Conservation (phyloP, 2,113 vertebrate species). For the Nicator chloris region DNA sequence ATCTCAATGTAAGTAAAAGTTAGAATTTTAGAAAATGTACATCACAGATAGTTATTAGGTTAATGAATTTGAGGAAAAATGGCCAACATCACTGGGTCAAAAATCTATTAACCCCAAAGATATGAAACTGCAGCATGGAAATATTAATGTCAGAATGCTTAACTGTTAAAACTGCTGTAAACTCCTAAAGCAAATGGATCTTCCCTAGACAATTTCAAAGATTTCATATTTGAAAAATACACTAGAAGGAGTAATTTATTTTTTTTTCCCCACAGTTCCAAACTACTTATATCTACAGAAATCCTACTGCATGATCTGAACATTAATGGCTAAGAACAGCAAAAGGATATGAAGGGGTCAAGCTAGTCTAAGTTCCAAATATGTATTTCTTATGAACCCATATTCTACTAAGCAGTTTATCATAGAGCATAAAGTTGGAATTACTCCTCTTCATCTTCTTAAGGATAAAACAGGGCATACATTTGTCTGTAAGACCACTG, state of each 20-base stretch:
- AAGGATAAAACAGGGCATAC: not conserved
- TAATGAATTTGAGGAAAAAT: not conserved
- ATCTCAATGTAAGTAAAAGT: not conserved
- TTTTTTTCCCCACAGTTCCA: not conserved
- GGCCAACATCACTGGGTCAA: not conserved
- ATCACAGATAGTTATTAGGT: not conserved
- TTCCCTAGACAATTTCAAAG: not conserved
- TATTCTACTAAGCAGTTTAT: not conserved
- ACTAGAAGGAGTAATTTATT: not conserved
- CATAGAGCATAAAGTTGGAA: not conserved
- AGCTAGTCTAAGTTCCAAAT: not conserved
- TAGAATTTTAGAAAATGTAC: not conserved
- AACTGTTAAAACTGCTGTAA: not conserved
- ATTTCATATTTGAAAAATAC: not conserved
- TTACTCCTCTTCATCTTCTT: not conserved
- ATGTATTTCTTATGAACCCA: not conserved
- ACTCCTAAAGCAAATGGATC: not conserved
- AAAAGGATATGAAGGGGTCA: not conserved
- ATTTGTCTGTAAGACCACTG: not conserved
- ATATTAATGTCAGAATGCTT: not conserved
- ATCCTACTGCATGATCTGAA: not conserved
- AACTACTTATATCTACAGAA: not conserved
- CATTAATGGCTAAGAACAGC: not conserved
- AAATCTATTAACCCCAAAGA: not conserved
- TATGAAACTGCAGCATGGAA: not conserved